These are phyloP conservation scores for Dynastes hyllus DNA, from an alignment of 2,888 invertebrate genomes.

Conservation along the genomic window DNA sequence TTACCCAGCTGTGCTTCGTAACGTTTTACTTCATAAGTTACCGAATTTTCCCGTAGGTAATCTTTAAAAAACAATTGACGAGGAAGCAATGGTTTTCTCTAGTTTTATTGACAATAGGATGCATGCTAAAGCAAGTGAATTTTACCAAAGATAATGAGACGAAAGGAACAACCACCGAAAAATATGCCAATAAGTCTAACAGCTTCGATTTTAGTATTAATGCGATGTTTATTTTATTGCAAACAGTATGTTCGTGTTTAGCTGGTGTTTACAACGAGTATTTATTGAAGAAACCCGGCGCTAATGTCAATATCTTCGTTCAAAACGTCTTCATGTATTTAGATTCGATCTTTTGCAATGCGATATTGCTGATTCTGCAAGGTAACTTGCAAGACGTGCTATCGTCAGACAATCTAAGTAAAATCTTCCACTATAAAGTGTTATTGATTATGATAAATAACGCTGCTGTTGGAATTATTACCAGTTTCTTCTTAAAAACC, in stretches of 20 bases:
- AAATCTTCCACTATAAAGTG: constrained; percentile 80
- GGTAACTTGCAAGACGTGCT: constrained; percentile 80
- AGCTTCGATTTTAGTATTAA: constrained; percentile 75
- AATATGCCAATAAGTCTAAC: constrained; percentile 63
- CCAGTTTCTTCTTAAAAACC: constrained; percentile 93
- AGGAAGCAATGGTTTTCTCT: constrained; percentile 92
- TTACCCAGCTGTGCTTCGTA: too few relatives aligned
- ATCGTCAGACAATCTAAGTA: constrained; percentile 72
- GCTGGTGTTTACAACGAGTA: constrained; percentile 98
- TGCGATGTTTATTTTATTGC: constrained; percentile 80
- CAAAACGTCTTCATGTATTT: constrained; percentile 97
- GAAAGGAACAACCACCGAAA: constrained; percentile 59
- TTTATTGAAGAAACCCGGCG: constrained; percentile 89
- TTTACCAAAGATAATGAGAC: constrained; percentile 64
- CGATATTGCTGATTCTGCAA: constrained; percentile 79
- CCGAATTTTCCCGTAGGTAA: constrained; percentile 74
- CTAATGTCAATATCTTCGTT: constrained; percentile 89
- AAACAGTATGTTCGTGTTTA: constrained; percentile 93
- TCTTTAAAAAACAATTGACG: constrained; percentile 89
- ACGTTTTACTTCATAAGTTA: not conserved
- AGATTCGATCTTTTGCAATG: constrained; percentile 94
- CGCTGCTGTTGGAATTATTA: constrained; percentile 93
- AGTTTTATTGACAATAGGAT: constrained; percentile 89
- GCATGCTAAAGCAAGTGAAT: constrained; percentile 90
- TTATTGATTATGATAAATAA: constrained; percentile 90